A percentile compares a stretch with the other conserved stretches of the same genome.
These are phyloP conservation scores for Entomobrya proxima DNA, from an alignment of 2,888 invertebrate genomes.

Conservation along the genomic window DNA sequence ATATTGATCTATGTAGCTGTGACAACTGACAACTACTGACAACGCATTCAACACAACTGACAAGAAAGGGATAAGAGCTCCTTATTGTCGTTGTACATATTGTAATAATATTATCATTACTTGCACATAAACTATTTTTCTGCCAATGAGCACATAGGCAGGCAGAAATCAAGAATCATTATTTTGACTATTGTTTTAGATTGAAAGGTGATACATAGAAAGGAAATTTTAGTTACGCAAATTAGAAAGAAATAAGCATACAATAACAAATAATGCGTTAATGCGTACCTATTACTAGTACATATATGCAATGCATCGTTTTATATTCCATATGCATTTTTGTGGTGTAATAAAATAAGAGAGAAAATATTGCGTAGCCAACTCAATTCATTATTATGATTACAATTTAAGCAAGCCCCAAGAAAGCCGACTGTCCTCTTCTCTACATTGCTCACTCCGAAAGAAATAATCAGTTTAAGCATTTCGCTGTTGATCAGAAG, in stretches of 20 bases:
- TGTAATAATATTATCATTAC: slow-evolving; percentile 30
- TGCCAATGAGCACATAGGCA: not conserved
- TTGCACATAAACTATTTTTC: slow-evolving; percentile 4
- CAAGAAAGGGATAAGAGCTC: slow-evolving; percentile 45
- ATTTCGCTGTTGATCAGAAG: slow-evolving; percentile 26
- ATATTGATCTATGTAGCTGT: slow-evolving; percentile 21
- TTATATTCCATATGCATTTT: not conserved
- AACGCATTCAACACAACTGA: not conserved
- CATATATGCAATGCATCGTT: slow-evolving; percentile 19
- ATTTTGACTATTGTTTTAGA: slow-evolving; percentile 37
- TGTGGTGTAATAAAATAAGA: not conserved
- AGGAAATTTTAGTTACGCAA: slow-evolving; percentile 48
- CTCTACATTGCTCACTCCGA: not conserved
- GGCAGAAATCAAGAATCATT: not conserved
- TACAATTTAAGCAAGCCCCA: slow-evolving; percentile 36
- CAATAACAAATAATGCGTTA: not conserved
- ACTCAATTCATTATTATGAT: slow-evolving; percentile 36
- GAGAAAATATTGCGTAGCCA: not conserved
- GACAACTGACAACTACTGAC: slow-evolving; percentile 31
- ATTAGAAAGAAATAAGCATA: slow-evolving; percentile 3
- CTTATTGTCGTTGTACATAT: slow-evolving; percentile 32
- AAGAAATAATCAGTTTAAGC: slow-evolving; percentile 19
- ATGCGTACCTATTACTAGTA: no score
- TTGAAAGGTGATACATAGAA: slow-evolving; percentile 41
- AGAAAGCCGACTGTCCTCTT: not conserved